Evolutionary conservation across 2,888 invertebrate species (phyloP), one percentile per base, ranked within the genome.

Genomic region (Andrena chrysosceles): DNA sequence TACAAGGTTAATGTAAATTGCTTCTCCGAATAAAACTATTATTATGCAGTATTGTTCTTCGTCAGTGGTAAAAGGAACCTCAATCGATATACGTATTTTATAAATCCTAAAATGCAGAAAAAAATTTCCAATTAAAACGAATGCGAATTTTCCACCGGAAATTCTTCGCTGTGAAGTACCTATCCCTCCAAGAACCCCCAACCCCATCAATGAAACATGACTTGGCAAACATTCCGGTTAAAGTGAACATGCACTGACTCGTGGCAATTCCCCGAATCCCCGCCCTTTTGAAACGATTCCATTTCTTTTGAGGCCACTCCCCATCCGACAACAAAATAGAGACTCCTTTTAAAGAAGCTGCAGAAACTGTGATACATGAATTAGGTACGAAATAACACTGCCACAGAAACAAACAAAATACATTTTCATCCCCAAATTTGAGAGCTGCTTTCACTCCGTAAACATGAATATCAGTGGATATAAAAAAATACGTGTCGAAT

Each of bases 191-290:
- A 64, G 48, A 71, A 33, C 64, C 69, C 33, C 63, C 33, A 70
- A 76, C 59, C 42, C 67, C 75, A 77, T 81, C 84, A 81, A 81
- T 84, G 81, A 84, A 81, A 81, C 81, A 81, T 74, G 77, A 78
- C 74, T 84, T 68, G 72, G 64, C 77, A 84, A 81, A 81, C 84
- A 81, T 75, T 84, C 59, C 73, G 72, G 66, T 73, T 73, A 77
- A 81, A 81, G 81, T 64, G 83, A 81, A 83, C 77, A 81, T 73
- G 73, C 73, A 74, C 67, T 68, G 74, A 83, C 77, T 83, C 74
- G 56, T 71, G 64, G 71, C 76, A 71, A 68, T 70, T 81, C 73
- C 75, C 73, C 13, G n/a, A 48, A 42, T 52, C 68, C 67, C 60
- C 33, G 35, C 16, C 64, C 67, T 56, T 52, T 54, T 31, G 13